A percentile compares a stretch with the other conserved stretches of the same genome.
Conservation (phyloP, 2,797 vertebrate species). For the Choloepus didactylus region DNA sequence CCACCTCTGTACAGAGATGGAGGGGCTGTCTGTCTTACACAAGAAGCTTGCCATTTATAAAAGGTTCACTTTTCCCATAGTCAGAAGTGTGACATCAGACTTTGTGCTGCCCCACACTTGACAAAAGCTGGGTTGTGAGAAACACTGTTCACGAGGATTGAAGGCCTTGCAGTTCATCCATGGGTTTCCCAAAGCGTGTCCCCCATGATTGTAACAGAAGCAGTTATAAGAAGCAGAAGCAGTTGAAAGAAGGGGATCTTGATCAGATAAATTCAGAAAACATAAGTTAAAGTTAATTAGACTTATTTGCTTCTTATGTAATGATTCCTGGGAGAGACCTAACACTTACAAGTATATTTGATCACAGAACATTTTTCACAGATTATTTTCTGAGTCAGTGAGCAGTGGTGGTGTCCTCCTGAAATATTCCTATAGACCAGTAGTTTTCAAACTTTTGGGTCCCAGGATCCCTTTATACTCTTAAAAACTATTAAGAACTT, state of each 20-base stretch:
- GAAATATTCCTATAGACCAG: background rate
- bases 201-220: background rate
- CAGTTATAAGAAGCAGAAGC: background rate
- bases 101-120: background rate
- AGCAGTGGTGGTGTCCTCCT: background rate
- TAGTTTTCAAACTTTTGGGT: background rate
- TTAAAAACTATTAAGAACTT: background rate
- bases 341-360: slow-evolving; percentile 37
- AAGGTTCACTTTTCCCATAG: background rate
- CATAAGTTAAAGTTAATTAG: background rate
- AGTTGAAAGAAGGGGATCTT: background rate
- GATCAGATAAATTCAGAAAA: background rate
- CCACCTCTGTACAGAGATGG: background rate
- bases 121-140: background rate
- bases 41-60: background rate
- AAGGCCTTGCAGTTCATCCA: background rate
- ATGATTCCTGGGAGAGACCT: slow-evolving; percentile 9
- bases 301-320: background rate
- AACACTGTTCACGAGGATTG: background rate
- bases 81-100: background rate
- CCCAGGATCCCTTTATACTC: background rate
- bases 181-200: background rate
- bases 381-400: slow-evolving; percentile 11
- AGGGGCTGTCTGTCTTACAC: background rate
- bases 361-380: background rate